A percentile compares a stretch with the other conserved stretches of the same genome.
These are phyloP conservation scores for Diabrotica virgifera DNA, from an alignment of 1,140 invertebrate species.

Conservation along the genomic window DNA sequence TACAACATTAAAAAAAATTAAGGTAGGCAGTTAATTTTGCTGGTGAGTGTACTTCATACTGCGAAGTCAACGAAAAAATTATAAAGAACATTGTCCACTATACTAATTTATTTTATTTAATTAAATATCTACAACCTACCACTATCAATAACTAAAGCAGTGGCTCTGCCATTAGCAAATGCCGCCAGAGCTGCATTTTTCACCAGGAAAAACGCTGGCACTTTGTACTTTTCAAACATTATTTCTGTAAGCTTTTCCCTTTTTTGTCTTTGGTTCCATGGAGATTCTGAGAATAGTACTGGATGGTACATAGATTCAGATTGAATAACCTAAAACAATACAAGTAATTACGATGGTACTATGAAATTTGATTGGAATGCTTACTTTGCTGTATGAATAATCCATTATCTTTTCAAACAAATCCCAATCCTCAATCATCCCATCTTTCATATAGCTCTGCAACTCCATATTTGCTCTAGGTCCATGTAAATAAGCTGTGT, in stretches of 20 bases:
- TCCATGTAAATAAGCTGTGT: slow-evolving; percentile 84
- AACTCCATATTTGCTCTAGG: slow-evolving; percentile 84
- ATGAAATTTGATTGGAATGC: not conserved
- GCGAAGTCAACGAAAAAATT: too few species aligned
- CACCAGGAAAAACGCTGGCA: slow-evolving; percentile 91
- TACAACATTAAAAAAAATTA: too few species aligned
- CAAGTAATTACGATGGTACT: slow-evolving; percentile 3
- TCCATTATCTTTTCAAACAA: slow-evolving; percentile 90
- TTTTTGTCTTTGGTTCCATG: slow-evolving; percentile 85
- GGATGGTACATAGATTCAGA: slow-evolving; percentile 87
- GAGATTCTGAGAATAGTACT: slow-evolving; percentile 89
- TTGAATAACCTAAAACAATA: slow-evolving; percentile 62
- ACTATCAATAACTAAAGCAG: slow-evolving; percentile 88
- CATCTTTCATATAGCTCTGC: slow-evolving; percentile 86
- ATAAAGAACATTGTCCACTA: not conserved
- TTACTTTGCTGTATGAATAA: slow-evolving; percentile 80
- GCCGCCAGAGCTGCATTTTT: slow-evolving; percentile 94
- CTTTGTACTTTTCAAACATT: slow-evolving; percentile 95
- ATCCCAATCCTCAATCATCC: slow-evolving; percentile 96
- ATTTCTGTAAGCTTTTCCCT: slow-evolving; percentile 89
- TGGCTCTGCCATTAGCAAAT: slow-evolving; percentile 89
- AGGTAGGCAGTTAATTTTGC: too few species aligned
- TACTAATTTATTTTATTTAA: not conserved
- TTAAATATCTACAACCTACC: slow-evolving; percentile 42
- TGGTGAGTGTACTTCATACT: too few species aligned